Percentiles rank a stretch among this genome's conserved stretches.
These are phyloP conservation scores for Calyptomena viridis DNA, from an alignment of 2,113 vertebrate species.

Conservation along the genomic window DNA sequence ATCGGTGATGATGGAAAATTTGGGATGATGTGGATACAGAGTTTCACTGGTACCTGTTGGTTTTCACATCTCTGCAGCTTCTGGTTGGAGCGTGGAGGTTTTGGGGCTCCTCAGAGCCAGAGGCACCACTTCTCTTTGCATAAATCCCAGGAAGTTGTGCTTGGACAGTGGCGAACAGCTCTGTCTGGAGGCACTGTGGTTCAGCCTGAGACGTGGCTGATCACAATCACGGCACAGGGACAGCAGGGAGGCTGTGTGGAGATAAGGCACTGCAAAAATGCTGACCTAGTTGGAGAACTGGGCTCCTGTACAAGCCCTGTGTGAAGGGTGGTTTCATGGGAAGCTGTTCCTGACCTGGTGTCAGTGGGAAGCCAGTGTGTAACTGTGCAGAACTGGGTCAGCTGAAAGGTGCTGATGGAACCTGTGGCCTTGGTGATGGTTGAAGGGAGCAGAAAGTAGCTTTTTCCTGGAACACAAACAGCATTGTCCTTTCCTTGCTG, in stretches of 20 bases:
- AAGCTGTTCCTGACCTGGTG: not conserved
- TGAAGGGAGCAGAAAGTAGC: not conserved
- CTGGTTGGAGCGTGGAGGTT: not conserved
- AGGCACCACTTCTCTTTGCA: not conserved
- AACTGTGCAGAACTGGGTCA: not conserved
- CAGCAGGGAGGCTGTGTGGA: accelerated
- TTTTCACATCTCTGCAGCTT: not conserved
- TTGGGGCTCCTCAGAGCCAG: not conserved
- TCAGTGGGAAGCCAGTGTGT: accelerated
- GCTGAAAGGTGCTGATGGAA: not conserved
- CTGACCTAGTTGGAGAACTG: not conserved
- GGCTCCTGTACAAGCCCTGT: not conserved
- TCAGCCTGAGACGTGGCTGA: not conserved
- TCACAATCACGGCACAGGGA: accelerated
- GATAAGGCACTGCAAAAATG: not conserved
- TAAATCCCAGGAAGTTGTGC: accelerated
- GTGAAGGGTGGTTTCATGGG: not conserved
- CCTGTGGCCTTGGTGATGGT: accelerated
- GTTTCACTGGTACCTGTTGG: not conserved
- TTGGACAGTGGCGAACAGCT: not conserved
- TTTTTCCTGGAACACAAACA: not conserved
- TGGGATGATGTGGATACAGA: not conserved
- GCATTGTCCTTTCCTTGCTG: not conserved
- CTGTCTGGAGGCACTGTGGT: not conserved
- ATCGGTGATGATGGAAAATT: not conserved